Evolutionary conservation across 2,888 invertebrate genomes (phyloP).

Genomic region (Ochropleura leucogaster): DNA sequence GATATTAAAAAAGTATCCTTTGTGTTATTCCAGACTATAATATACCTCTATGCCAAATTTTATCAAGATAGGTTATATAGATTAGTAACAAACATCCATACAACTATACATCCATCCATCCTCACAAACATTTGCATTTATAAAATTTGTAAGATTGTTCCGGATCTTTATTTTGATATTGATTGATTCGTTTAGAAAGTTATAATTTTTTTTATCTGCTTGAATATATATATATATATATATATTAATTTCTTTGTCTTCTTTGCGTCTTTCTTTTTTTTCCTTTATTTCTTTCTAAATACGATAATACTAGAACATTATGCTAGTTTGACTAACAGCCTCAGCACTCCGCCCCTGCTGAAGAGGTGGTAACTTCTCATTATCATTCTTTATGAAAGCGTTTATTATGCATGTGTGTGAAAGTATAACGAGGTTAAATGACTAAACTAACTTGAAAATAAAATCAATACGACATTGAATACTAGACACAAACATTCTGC

Average conservation of each 20-base stretch:
- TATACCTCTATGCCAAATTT: too few species aligned
- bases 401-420: neutral
- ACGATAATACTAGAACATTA: neutral
- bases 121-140: too few species aligned
- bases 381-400: neutral
- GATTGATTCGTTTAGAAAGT: neutral
- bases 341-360: neutral
- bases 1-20: too few species aligned
- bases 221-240: too few species aligned
- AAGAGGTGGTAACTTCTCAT: neutral
- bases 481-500: neutral
- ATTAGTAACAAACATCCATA: too few species aligned
- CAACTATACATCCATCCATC: too few species aligned
- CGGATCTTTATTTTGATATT: neutral
- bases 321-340: neutral
- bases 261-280: neutral
- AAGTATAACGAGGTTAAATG: neutral
- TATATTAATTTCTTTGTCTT: neutral
- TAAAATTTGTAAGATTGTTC: too few species aligned
- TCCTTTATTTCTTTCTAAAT: neutral
- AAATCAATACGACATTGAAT: neutral
- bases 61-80: too few species aligned
- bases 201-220: neutral
- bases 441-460: neutral
- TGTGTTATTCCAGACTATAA: too few species aligned